Base-by-base conservation (phyloP, 2,888 invertebrate genomes). In the Drosophila anomelani region DNA sequence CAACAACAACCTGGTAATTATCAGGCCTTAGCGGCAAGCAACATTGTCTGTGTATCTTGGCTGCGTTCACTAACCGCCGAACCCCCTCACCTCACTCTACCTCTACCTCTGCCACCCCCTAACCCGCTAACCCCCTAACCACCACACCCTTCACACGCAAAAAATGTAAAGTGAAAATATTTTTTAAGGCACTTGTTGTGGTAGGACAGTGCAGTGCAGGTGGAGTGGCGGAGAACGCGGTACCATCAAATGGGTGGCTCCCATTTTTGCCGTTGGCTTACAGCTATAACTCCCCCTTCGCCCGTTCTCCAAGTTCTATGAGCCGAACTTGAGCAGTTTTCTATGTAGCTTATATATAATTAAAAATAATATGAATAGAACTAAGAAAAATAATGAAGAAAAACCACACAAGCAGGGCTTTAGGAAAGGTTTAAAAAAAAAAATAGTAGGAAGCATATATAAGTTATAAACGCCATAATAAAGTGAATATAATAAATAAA, bases 11-110 rank as follows among this genome's bases (percentile, higher is more conserved):
- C 84, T 75, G 76, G 84, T 88, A 85, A 85, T 85, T 88, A 85
- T 85, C 87, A 87, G 76, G 87, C 85, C 86, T 88, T 69, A 88
- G 85, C 81, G 88, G 85, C 77, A 81, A 86, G 85, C 78, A 75
- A 82, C 89, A 88, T 85, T 84, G 84, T 84, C 89, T 88, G 68
- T 76, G 75, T 87, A 67, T 76, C 81, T 77, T 76, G 81, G 47
- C 62, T 32, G 49, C 43, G 41, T 60, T 56, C 41, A 46, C 36
- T 38, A 47, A 47, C 47, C 26, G 39, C 39, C 32, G n/a, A 15
- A 13, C 53, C 53, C 36, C 34, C 34, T 34, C 32, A n/a, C n/a
- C 13, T 49, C 51, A 23, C 26, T 1, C 38, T 8, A 6, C 23
- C n/a, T 26, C 32, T 15, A 20, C 6, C 3, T 3, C 38, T 34